Evolutionary conservation across 2,888 invertebrate genomes (phyloP).

Genomic region (Colletes collaris): DNA sequence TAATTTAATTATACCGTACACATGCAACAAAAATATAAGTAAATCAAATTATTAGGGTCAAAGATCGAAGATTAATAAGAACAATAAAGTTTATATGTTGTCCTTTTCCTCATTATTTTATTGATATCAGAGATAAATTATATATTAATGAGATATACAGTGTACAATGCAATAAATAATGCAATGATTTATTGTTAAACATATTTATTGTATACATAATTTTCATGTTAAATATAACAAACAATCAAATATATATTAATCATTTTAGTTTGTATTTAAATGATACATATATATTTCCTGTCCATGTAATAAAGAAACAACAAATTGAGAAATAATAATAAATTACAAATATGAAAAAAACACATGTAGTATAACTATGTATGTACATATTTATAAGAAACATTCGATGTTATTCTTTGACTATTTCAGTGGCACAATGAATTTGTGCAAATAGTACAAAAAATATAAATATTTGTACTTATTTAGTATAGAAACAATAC

Average conservation of each 20-base stretch:
- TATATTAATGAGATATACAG: no score
- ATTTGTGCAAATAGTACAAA: slow-evolving; percentile 9
- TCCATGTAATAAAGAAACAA: background rate
- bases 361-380: slow-evolving; percentile 1
- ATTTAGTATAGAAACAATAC: background rate
- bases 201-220: slow-evolving; percentile 1
- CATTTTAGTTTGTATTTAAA: background rate
- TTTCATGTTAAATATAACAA: background rate
- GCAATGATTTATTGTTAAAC: background rate
- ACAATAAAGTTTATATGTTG: no score
- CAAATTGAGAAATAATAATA: background rate
- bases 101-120: no score
- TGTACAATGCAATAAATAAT: background rate
- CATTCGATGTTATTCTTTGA: slow-evolving; percentile 7
- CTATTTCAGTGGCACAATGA: slow-evolving; percentile 10
- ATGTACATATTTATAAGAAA: slow-evolving; percentile 24
- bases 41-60: no score
- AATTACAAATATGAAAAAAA: background rate
- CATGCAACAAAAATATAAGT: no score
- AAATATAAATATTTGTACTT: background rate
- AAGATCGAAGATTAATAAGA: no score
- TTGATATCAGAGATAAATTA: no score
- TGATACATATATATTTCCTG: background rate
- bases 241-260: background rate
- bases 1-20: no score